These are phyloP conservation scores for Xyrauchen texanus DNA, from an alignment of 2,113 vertebrate species.

Conservation along the genomic window DNA sequence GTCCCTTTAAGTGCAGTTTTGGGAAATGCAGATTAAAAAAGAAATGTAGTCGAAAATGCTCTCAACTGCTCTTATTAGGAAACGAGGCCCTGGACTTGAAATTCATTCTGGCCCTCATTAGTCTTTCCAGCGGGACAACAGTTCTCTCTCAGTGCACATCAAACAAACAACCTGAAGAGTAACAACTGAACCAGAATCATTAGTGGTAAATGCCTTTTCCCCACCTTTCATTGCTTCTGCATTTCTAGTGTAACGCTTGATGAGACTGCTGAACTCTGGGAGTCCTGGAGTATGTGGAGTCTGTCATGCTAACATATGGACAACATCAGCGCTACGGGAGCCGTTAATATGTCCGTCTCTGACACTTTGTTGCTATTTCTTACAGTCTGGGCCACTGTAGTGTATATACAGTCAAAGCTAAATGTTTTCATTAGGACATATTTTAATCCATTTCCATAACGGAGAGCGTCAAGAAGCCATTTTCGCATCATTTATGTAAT, in stretches of 20 bases:
- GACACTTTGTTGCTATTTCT: slow-evolving; percentile 78
- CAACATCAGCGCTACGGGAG: slow-evolving; percentile 70
- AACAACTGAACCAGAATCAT: neutral
- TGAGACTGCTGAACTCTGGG: slow-evolving; percentile 25
- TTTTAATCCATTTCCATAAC: slow-evolving; percentile 75
- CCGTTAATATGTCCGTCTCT: slow-evolving; percentile 72
- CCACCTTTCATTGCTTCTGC: neutral
- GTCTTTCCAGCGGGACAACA: neutral
- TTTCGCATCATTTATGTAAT: slow-evolving; percentile 69
- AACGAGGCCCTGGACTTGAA: too few species aligned
- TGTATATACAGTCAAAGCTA: slow-evolving; percentile 77
- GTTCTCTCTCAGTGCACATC: neutral
- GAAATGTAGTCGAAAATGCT: too few species aligned
- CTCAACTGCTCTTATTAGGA: too few species aligned
- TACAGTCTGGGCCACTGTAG: slow-evolving; percentile 75
- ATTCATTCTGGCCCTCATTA: too few species aligned
- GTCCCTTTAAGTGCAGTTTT: too few species aligned
- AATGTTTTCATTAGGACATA: slow-evolving; percentile 81
- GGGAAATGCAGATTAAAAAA: too few species aligned
- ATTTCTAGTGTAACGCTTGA: neutral
- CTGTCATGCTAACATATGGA: slow-evolving; percentile 72
- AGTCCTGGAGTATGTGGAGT: slow-evolving; percentile 37
- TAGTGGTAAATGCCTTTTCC: neutral
- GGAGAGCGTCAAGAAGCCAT: slow-evolving; percentile 47
- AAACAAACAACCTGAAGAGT: neutral